A percentile compares a stretch with the other conserved stretches of the same genome.
Evolutionary conservation across 1,140 invertebrate genomes (phyloP).

Genomic region (Pantala flavescens): DNA sequence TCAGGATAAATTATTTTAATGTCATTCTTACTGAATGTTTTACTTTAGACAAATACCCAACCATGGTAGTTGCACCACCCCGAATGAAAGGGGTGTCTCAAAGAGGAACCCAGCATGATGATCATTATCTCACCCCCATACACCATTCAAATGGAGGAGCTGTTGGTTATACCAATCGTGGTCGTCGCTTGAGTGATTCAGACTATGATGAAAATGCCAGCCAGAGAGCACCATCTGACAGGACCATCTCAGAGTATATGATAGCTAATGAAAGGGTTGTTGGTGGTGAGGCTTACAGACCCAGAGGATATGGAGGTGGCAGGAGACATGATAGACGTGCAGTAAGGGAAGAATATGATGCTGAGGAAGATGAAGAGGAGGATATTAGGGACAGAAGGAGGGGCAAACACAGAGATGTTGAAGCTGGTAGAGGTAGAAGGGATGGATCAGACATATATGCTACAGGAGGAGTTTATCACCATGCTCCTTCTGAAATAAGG

Average conservation of each 20-base stretch:
- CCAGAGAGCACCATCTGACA: slow-evolving; percentile 56
- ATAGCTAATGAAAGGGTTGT: slow-evolving; percentile 33
- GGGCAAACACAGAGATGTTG: background rate
- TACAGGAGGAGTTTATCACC: slow-evolving; percentile 57
- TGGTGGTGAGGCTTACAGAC: slow-evolving; percentile 15
- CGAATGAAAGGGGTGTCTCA: background rate
- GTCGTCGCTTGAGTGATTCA: slow-evolving; percentile 24
- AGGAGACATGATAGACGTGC: slow-evolving; percentile 17
- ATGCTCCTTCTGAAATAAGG: slow-evolving; percentile 67
- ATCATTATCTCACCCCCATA: background rate
- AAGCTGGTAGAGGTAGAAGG: background rate
- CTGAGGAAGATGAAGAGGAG: background rate
- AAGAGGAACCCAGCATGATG: background rate
- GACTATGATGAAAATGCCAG: slow-evolving; percentile 57
- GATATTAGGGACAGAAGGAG: background rate
- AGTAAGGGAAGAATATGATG: background rate
- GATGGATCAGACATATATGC: slow-evolving; percentile 68
- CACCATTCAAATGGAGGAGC: background rate
- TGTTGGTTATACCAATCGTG: background rate
- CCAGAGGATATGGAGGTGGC: slow-evolving; percentile 36
- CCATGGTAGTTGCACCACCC: background rate
- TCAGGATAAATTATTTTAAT: too few relatives aligned
- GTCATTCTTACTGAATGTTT: too few relatives aligned
- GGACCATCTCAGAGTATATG: slow-evolving; percentile 62
- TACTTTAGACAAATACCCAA: too few relatives aligned